These are phyloP conservation scores for Lasioglossum leucozonium DNA, from an alignment of 2,888 invertebrate genomes.

Conservation along the genomic window DNA sequence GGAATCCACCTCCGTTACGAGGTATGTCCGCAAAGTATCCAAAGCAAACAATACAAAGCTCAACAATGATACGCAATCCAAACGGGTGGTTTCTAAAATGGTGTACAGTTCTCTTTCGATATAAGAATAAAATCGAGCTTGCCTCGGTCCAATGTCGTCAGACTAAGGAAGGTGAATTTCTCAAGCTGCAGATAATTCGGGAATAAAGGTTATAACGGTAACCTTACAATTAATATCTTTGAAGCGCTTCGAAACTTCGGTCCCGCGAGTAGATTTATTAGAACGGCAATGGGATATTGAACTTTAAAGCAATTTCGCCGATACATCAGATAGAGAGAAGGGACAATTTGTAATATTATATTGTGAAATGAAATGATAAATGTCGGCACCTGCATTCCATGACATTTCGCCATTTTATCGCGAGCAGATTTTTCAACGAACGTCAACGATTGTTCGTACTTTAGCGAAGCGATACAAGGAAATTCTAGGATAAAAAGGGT, in stretches of 20 bases:
- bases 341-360: constrained; percentile 17
- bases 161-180: too few relatives aligned
- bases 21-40: too few relatives aligned
- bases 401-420: constrained; percentile 29
- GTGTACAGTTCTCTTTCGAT: too few relatives aligned
- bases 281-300: constrained; percentile 14
- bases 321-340: not conserved
- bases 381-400: constrained; percentile 16
- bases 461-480: not conserved
- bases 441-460: not conserved
- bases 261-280: not conserved
- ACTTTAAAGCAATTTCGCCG: constrained; percentile 39
- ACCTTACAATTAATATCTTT: too few relatives aligned
- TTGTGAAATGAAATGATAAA: constrained; percentile 16
- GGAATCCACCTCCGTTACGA: too few relatives aligned
- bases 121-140: too few relatives aligned
- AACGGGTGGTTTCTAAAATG: too few relatives aligned
- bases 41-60: too few relatives aligned
- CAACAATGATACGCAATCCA: too few relatives aligned
- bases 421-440: constrained; percentile 17
- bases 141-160: too few relatives aligned
- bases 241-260: not conserved
- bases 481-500: not conserved
- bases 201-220: too few relatives aligned
- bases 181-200: too few relatives aligned